Conservation (phyloP, 2,113 vertebrate species). For the Lynx canadensis region DNA sequence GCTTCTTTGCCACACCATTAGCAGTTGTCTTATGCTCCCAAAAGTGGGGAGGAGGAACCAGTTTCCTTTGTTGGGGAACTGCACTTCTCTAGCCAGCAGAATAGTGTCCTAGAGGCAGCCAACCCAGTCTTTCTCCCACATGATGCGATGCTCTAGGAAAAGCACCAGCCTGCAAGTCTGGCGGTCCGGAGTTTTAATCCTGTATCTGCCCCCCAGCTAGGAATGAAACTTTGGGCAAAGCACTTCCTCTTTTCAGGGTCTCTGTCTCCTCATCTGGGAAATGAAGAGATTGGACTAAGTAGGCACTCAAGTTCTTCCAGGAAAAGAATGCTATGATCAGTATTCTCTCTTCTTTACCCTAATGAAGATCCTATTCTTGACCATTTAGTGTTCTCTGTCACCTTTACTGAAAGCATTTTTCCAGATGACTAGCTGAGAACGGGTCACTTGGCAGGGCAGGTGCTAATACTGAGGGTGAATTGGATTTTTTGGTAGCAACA, state of each 20-base stretch:
- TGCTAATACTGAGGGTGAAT: neutral
- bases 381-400: neutral
- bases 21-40: neutral
- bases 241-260: neutral
- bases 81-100: neutral
- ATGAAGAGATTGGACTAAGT: neutral
- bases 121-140: neutral
- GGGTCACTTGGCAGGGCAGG: neutral
- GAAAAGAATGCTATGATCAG: neutral
- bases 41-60: neutral
- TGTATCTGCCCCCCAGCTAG: neutral
- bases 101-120: neutral
- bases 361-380: neutral
- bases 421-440: neutral
- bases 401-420: neutral
- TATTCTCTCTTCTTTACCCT: neutral
- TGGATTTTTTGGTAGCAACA: neutral
- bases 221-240: neutral
- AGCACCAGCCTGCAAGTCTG: neutral
- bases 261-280: slow-evolving; percentile 1
- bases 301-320: neutral
- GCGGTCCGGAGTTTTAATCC: neutral
- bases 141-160: neutral
- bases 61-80: neutral
- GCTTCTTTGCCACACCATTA: neutral